Evolutionary conservation across 2,888 invertebrate species (phyloP).

Genomic region (Agrenia bidenticulata): DNA sequence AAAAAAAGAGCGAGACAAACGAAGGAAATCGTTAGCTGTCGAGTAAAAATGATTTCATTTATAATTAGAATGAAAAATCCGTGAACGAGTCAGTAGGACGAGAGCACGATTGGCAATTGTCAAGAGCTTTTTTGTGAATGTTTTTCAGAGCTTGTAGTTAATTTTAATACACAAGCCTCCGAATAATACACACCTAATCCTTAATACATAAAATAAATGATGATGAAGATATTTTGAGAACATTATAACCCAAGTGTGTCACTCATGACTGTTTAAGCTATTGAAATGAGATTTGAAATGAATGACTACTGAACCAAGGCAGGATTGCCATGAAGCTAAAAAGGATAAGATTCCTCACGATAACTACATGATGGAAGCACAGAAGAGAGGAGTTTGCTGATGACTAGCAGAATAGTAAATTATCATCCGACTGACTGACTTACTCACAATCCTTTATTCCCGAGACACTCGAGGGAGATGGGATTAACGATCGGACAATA

Average conservation of each 20-base stretch:
- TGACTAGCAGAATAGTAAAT: constrained; percentile 11
- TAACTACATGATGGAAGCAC: not conserved
- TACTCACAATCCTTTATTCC: not conserved
- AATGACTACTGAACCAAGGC: constrained; percentile 13
- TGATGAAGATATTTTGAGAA: constrained; percentile 13
- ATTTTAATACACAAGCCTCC: not conserved
- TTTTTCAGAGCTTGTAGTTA: constrained; percentile 18
- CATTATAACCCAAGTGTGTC: constrained; percentile 9
- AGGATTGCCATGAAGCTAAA: too few species aligned
- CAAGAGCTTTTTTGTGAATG: not conserved
- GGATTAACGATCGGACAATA: too few species aligned
- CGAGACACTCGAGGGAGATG: too few species aligned
- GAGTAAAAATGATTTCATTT: not conserved
- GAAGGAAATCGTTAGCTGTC: constrained; percentile 13
- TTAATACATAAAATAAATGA: too few species aligned
- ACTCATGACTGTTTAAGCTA: not conserved
- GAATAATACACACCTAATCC: too few species aligned
- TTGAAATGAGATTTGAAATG: constrained; percentile 6
- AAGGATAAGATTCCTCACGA: constrained; percentile 13
- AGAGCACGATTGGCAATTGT: constrained; percentile 1
- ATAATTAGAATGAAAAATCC: not conserved
- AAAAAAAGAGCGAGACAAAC: constrained; percentile 12
- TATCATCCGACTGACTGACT: not conserved
- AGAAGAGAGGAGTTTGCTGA: not conserved
- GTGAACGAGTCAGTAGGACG: constrained; percentile 1